Evolutionary conservation across 2,888 invertebrate species (phyloP), one percentile per base, ranked within the genome.

Genomic region (Campoplex capitator): DNA sequence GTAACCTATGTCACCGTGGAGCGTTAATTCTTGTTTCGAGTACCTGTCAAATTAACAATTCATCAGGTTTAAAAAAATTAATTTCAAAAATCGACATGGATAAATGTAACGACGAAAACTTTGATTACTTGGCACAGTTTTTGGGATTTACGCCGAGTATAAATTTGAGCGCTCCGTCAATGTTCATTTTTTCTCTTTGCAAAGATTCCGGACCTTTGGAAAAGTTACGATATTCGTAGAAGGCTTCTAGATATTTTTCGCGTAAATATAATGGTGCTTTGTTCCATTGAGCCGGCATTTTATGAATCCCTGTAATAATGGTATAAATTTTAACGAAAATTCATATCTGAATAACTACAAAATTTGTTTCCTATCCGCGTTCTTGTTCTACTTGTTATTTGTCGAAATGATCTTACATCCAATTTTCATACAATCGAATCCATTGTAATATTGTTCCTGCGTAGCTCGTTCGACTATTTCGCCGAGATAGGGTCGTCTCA

Each of bases 381-480:
- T 6, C 42, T 62, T 56, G 45, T 51, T 32, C 32, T 16, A 6
- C 18, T 0, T 18, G 4, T 62, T 62, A 7, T 62, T 32, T 32
- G 32, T 84, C 65, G 3, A 68, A 42, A 16, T 71, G 16, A 45
- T 96, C 97, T 96, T 95, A 98, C 99, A 98, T 94, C 98, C 98
- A 92, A 99, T 98, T 93, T 97, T 97, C 48, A 96, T 94, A 93
- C 99, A 99, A 93, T 98, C 97, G 93, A 98, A 99, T 91, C 97
- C 97, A 92, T 98, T 97, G 93, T 98, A 98, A 93, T 98, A 99
- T 94, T 99, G 98, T 93, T 98, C 98, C 35, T 97, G 96, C 0
- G 99, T 98, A 11, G 99, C 98, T 88, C 99, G 95, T 95, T 99
- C 99, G 18, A 99, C 95, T 86, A 99, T 97, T 95, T 99, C 98